Base-by-base conservation (phyloP, 2,888 invertebrate species). In the Dicyrtoma fusca region DNA sequence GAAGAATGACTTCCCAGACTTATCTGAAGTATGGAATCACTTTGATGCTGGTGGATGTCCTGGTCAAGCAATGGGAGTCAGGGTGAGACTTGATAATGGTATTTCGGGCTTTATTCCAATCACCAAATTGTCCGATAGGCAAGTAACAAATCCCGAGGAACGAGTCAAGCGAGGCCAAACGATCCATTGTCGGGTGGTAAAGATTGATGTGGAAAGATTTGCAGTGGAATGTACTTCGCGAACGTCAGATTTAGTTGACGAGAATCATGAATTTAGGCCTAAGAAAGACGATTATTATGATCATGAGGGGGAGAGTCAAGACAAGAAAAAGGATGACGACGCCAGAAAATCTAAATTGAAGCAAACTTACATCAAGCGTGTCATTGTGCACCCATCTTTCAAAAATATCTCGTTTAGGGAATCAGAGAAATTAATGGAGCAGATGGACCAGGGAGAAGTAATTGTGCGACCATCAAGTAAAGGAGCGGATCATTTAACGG, bases 381-480 rank as follows among this genome's bases (percentile, higher is more conserved):
- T 99, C 0, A 98, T 99, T 74, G 94, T 97, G 6, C 99, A 99
- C 85, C 96, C 97, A 0, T 90, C 94, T 11, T 99, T 99, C 87
- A 93, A 96, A 81, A 99, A 99, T 83, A 94, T 98, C 81, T 93
- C 94, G 2, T 97, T 90, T 83, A 89, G 90, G 0, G 95, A 97
- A 82, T 95, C 96, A 0, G 94, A 96, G 82, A 93, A 92, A 81
- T 86, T 95, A 70, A 91, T 99, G 90, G 89, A 89, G 62, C 88
- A 88, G 69, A 92, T 97, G 91, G 97, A 96, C 77, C 97, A 95
- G 84, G 98, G 99, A 1, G 99, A 99, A 82, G 95, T 94, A 14
- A 92, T 99, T 26, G 90, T 99, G 19, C 86, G 99, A 74, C 99
- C 99, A 0, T 97, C 97, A 66, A 97, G 97, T 83, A 97, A 98